Evolutionary conservation across 2,888 invertebrate species (phyloP).

Genomic region (Myopa tessellatipennis): DNA sequence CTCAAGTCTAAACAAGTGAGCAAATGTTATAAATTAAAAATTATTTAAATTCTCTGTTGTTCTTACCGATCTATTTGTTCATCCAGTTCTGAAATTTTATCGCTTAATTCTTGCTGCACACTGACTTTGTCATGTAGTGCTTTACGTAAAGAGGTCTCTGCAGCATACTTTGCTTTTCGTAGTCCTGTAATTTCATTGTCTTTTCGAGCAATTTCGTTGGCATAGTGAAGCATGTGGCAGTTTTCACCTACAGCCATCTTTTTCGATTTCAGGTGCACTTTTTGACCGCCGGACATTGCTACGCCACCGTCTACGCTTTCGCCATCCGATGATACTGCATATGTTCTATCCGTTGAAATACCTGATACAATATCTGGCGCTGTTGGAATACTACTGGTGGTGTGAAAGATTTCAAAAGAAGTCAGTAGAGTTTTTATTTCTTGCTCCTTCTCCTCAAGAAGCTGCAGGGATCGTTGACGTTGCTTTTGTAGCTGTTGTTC

Average conservation of each 20-base stretch:
- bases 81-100: conserved; percentile 70
- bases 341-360: conserved; percentile 24
- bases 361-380: conserved; percentile 8
- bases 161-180: conserved; percentile 77
- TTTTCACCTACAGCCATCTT: conserved; percentile 71
- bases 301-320: conserved; percentile 55
- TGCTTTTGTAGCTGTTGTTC: conserved; percentile 84
- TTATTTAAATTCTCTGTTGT: not conserved
- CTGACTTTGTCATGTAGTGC: conserved; percentile 72
- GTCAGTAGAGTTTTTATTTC: conserved; percentile 74
- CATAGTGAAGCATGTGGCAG: conserved; percentile 83
- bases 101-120: conserved; percentile 70
- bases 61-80: conserved; percentile 74
- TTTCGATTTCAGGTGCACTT: conserved; percentile 52
- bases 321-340: conserved; percentile 53
- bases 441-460: conserved; percentile 85
- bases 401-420: conserved; percentile 70
- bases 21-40: not conserved
- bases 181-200: conserved; percentile 82
- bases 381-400: conserved; percentile 12
- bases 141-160: conserved; percentile 72
- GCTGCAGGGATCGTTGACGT: conserved; percentile 79
- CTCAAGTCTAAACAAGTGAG: conserved; percentile 71
- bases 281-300: conserved; percentile 40
- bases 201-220: conserved; percentile 82